Conservation (phyloP, 2,113 vertebrate species). For the Lepus timidus region DNA sequence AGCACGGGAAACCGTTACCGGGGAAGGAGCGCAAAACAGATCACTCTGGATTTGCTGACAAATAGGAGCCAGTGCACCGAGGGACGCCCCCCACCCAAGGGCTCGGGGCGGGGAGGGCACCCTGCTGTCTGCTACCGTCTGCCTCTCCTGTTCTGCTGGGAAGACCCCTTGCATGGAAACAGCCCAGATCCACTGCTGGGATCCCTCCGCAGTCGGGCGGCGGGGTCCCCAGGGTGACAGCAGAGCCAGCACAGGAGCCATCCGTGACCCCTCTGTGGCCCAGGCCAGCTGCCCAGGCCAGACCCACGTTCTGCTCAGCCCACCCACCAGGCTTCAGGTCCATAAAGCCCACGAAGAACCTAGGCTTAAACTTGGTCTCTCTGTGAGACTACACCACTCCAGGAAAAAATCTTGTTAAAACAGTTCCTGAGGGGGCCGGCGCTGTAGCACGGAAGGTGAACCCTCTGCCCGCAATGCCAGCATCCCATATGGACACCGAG, state of each 20-base stretch:
- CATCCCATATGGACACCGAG: too few relatives aligned
- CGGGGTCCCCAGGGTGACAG: too few relatives aligned
- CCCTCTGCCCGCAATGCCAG: too few relatives aligned
- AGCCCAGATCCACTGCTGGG: not conserved
- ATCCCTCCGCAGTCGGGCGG: not conserved
- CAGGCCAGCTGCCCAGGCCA: not conserved
- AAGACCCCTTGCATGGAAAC: not conserved
- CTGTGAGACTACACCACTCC: not conserved
- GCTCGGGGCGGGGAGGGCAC: not conserved
- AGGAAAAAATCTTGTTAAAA: too few relatives aligned
- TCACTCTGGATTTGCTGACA: slow-evolving; percentile 57
- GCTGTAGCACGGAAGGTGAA: too few relatives aligned
- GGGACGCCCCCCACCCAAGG: not conserved
- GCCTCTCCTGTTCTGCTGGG: not conserved
- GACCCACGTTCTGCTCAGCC: not conserved
- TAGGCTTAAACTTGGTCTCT: not conserved
- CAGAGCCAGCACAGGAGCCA: not conserved
- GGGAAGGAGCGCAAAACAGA: slow-evolving; percentile 10
- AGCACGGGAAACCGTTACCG: slow-evolving; percentile 55
- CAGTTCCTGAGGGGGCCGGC: too few relatives aligned
- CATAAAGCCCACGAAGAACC: not conserved
- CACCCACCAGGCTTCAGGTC: too few relatives aligned
- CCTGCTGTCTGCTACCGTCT: not conserved
- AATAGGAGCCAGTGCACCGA: not conserved
- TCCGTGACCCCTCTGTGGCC: not conserved